Evolutionary conservation across 2,797 vertebrate genomes (phyloP), one percentile per base, ranked within the genome.

Genomic region (Ptychobarbus kaznakovi): DNA sequence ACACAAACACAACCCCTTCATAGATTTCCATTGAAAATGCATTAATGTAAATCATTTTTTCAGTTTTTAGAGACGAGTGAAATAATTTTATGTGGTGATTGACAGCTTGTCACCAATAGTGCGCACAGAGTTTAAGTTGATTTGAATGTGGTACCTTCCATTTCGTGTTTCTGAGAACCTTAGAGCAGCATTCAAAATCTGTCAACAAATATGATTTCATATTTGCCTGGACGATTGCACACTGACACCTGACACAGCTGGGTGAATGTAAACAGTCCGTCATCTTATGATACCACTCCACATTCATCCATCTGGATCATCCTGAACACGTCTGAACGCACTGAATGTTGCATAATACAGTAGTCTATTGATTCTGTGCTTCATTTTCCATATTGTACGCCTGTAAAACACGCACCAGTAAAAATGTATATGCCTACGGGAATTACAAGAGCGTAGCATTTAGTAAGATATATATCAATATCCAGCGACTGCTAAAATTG

Each of bases 121-220:
- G 8, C 5, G 25, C 9, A 32, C 46, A 6, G 25, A 35, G 25
- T 51, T 51, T 6, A 75, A 53, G 16, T 53, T 32, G 46, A 35
- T 75, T 35, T 75, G 28, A 49, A 46, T 73, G 70, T 18, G 70
- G n/a, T 28, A 10, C n/a, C 3, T 73, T 73, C 70, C 16, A 53
- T 75, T 75, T 32, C 6, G 46, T 72, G 40, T 72, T 72, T 72
- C 15, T 44, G 40, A 44, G 35, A 10, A 22, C 7, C 1, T 5
- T 42, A n/a, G 5, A 69, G 42, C 8, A 74, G 18, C 73, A 25
- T 25, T 77, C 32, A 77, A 77, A 77, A 58, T 77, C 56, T 63
- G 38, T 44, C 76, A 79, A 42, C 12, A 16, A 15, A 40, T 16
- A 58, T 51, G 25, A 74, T 77, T 58, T 40, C 3, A 40, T 25